phyloP scores from a whole-genome alignment of 2,888 invertebrate genomes.

The Limnephilus auricula region DNA sequence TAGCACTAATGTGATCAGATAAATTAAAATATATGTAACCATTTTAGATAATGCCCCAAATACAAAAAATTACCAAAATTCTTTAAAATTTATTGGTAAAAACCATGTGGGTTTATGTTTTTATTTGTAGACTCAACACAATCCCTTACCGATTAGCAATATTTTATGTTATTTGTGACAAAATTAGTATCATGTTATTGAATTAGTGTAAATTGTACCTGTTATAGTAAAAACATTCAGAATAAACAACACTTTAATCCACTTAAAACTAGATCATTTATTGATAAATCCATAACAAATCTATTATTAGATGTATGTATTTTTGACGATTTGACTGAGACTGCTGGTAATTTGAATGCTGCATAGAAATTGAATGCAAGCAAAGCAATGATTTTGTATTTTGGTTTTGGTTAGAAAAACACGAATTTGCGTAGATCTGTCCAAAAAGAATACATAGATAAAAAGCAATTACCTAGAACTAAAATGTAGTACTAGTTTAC shows the following conservation, averaged over 20 bases:
- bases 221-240: background rate
- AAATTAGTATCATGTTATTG: background rate
- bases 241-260: background rate
- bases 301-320: background rate
- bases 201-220: background rate
- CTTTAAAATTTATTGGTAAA: background rate
- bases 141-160: background rate
- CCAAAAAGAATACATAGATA: background rate
- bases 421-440: background rate
- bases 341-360: background rate
- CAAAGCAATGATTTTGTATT: background rate
- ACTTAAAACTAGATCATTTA: background rate
- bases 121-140: background rate
- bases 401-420: background rate
- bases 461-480: background rate
- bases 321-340: background rate
- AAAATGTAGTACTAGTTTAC: background rate
- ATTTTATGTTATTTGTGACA: background rate
- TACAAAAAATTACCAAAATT: background rate
- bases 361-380: background rate
- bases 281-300: background rate
- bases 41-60: background rate
- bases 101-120: background rate
- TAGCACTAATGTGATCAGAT: background rate
- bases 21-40: background rate